Base-by-base conservation (phyloP, 2,888 invertebrate genomes). In the Zaprionus obscuricornis region DNA sequence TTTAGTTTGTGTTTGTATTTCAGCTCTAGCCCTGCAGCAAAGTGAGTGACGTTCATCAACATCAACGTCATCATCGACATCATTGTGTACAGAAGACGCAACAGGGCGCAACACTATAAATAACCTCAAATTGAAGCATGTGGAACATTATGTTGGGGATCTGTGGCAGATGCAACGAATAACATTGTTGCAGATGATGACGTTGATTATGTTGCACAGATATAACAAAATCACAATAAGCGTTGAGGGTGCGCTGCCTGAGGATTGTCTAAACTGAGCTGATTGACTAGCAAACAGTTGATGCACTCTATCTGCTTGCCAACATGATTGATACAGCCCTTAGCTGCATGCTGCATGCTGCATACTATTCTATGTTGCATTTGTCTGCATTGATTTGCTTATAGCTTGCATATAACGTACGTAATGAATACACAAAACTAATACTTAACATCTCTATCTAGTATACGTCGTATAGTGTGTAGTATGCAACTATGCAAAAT, bases 191-290 rank as follows among this genome's bases (percentile, higher is more conserved):
- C 14, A 13, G 58, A 62, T 60, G 65, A 67, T 68, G 78, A 55
- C 58, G 69, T 79, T 76, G 72, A 79, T 74, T 66, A 57, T 65
- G 69, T 58, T 66, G 62, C 57, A 51, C 16, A 37, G 70, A 42
- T 59, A 57, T 51, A 71, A 63, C 51, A 70, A 73, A 66, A 64
- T 57, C 22, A 8, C 42, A 18, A 34, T 57, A 60, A 67, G 57
- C 64, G 67, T 54, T 39, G 29, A 14, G 10, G 33, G 34, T 39
- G 10, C 45, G 51, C 49, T 34, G 55, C 55, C 45, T 10, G 29
- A 45, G 64, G 62, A 54, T 33, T 50, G 51, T 60, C 39, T 59
- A 58, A 55, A 24, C 18, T 36, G 40, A 31, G 31, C 39, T 52
- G 77, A 78, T 79, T 79, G 79, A 71, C 58, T 60, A 63, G 43